Evolutionary conservation across 2,888 invertebrate species (phyloP), one percentile per base, ranked within the genome.

Genomic region (Luperina testacea): DNA sequence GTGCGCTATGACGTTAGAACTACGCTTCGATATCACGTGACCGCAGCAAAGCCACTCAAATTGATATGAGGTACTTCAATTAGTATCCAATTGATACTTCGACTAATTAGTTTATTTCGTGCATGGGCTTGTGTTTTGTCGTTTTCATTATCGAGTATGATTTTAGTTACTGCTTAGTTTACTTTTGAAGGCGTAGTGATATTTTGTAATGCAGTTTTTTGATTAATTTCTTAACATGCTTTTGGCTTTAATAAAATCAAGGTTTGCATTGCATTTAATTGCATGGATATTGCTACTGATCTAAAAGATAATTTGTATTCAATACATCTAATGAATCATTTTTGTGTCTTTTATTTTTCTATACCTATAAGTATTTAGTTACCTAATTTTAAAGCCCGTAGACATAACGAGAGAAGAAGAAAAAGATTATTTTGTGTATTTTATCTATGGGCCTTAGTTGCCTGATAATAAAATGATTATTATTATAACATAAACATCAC

Each of bases 31-130:
- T 89, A 85, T 87, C 88, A 88, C 84, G 85, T 76, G 87, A 91
- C 91, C 91, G 78, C 90, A 87, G 86, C 85, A 92, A 91, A 91
- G 90, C 88, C 85, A 83, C 78, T 77, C 82, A 75, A 82, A 87
- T 83, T 86, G 87, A 74, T 83, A 38, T 74, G 79, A 76, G 70
- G 75, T 69, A 84, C 83, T 79, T 82, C 92, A 91, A 92, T 91
- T 92, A 91, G 86, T 85, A 80, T 75, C 84, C 69, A 88, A 88
- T 89, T 83, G 80, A 78, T 68, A 83, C 68, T 85, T 79, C 53
- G 72, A 42, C 65, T 83, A 65, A 83, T 79, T 82, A 86, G 79
- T 69, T 78, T 61, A 82, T 84, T 82, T 32, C n/a, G 63, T 65
- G 32, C 15, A 20, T 63, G 27, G 2, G 17, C 51, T 57, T 59